A percentile compares a stretch with the other conserved stretches of the same genome.
These are phyloP conservation scores for Tenthredo scrophulariae DNA, from an alignment of 2,888 invertebrate species.

Conservation along the genomic window DNA sequence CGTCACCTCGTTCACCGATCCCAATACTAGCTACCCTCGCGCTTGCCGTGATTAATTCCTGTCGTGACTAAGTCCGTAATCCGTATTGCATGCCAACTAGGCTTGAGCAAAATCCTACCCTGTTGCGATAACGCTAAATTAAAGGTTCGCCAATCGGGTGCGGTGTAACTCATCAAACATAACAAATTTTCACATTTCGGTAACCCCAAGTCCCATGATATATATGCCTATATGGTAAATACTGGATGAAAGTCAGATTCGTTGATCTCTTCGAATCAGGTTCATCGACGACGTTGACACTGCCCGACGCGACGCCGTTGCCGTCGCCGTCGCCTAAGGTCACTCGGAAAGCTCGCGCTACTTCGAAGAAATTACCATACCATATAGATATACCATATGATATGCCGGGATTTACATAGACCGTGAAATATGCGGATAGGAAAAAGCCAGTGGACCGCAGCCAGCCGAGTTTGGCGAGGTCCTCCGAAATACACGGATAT, in stretches of 20 bases:
- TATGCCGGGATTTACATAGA: constrained; percentile 6
- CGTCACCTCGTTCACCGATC: constrained; percentile 44
- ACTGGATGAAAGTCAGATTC: background rate
- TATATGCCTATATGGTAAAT: background rate
- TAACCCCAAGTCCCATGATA: background rate
- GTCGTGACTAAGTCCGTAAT: constrained; percentile 29
- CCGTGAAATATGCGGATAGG: constrained; percentile 15
- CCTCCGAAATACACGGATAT: background rate
- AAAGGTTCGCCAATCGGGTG: background rate
- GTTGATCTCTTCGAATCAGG: background rate
- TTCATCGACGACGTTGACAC: background rate
- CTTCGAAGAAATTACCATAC: constrained; percentile 31
- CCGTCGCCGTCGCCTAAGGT: background rate
- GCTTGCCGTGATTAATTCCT: constrained; percentile 15
- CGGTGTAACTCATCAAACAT: background rate
- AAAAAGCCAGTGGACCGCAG: background rate
- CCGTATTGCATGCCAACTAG: constrained; percentile 19
- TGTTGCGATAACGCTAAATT: constrained; percentile 26
- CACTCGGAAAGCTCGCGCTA: background rate
- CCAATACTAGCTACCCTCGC: constrained; percentile 13
- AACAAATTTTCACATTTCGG: background rate
- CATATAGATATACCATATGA: background rate
- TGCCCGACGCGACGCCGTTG: background rate
- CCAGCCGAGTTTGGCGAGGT: constrained; percentile 9
- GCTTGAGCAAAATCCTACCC: background rate